phyloP scores from a whole-genome alignment of 2,797 vertebrate genomes.

The Brachymystax lenok region DNA sequence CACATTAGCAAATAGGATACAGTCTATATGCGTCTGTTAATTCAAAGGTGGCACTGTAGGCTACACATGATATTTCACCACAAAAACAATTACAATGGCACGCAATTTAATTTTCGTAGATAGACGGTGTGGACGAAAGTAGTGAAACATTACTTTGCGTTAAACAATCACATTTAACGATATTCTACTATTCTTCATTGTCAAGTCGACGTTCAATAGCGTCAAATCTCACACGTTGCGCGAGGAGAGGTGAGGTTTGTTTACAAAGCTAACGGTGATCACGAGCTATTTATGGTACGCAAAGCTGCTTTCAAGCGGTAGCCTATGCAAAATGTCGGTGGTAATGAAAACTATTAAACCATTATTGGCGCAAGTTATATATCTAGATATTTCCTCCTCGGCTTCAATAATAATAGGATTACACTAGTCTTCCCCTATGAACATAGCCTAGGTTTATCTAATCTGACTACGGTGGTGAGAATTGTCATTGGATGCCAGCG shows the following conservation, averaged over 20 bases:
- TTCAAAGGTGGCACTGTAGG: background rate
- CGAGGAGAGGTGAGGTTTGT: conserved; percentile 4
- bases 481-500: conserved; percentile 18
- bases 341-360: background rate
- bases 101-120: background rate
- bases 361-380: background rate
- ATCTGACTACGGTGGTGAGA: conserved; percentile 22
- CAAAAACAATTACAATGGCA: background rate
- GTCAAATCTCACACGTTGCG: background rate
- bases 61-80: background rate
- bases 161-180: background rate
- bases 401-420: conserved; percentile 35
- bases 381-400: background rate
- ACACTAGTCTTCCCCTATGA: background rate
- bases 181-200: background rate
- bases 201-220: background rate
- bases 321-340: background rate
- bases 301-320: background rate
- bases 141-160: background rate
- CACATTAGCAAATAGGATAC: conserved; percentile 3
- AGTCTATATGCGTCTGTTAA: background rate
- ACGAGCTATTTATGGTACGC: background rate
- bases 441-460: conserved; percentile 5
- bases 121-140: background rate
- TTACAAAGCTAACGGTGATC: background rate